Base-by-base conservation (phyloP, 1,140 invertebrate genomes). In the Drosophila sp. region DNA sequence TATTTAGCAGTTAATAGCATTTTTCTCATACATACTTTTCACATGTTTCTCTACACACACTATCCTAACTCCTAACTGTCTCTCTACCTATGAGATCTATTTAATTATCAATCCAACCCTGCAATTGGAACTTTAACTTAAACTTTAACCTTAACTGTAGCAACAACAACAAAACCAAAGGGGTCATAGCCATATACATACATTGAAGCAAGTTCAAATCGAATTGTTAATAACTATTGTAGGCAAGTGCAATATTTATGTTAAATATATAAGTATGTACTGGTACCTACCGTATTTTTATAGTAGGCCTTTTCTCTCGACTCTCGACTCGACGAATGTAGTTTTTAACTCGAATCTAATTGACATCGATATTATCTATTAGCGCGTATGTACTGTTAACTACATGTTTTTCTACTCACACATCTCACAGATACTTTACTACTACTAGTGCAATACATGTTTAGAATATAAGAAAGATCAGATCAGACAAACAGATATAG, bases 151-250 rank as follows among this genome's bases (percentile, higher is more conserved):
- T 38, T 38, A 38, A 71, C 50, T 72, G 66, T 36, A 79, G 45
- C 21, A 57, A 32, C 63, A 73, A 84, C 72, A 76, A 72, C n/a
- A n/a, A n/a, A n/a, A n/a, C n/a, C n/a, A n/a, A 11, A 46, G 56
- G 48, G 27, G n/a, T 18, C 32, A 54, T 56, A 63, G 38, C 32
- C 75, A 81, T 67, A 59, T 69, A 21, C 21, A 21, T 21, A 41
- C 38, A 82, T 76, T 81, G 78, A 72, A 78, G 66, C 50, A 87
- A 86, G 82, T 86, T 86, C 82, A 86, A 87, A 86, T 79, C 76
- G 83, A 89, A 86, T 89, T 86, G 82, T 86, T 86, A 86, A 82
- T 73, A 76, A 82, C 82, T 72, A 67, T 66, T 72, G 78, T 89
- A 86, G 75, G 50, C 64, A 86, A 64, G 36, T 78, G 78, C 78